These are phyloP conservation scores for Charina bottae DNA, from an alignment of 2,113 vertebrate species.

Conservation along the genomic window DNA sequence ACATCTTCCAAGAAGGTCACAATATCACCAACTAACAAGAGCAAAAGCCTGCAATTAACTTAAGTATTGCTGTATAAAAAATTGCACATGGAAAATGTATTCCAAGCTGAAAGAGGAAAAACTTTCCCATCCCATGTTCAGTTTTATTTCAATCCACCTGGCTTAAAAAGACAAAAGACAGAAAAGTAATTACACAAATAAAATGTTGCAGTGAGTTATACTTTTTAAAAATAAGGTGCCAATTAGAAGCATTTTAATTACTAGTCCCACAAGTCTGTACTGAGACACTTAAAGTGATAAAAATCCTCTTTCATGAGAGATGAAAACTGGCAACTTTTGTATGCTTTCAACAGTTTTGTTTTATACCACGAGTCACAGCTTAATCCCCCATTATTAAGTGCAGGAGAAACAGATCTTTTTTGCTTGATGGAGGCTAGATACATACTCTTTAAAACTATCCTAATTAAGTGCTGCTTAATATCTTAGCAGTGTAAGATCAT, in stretches of 20 bases:
- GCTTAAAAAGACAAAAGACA: neutral
- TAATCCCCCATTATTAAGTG: neutral
- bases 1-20: conserved; percentile 29
- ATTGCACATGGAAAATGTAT: conserved; percentile 5
- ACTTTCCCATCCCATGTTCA: neutral
- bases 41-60: conserved; percentile 33
- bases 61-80: neutral
- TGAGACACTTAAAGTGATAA: conserved; percentile 12
- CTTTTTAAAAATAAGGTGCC: neutral
- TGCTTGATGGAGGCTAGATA: neutral
- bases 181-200: neutral
- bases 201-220: accelerated
- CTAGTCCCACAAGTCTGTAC: neutral
- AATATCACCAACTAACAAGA: conserved; percentile 23
- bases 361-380: neutral
- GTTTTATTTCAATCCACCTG: conserved; percentile 2
- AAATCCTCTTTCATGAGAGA: neutral
- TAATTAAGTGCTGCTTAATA: neutral
- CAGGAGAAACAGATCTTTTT: neutral
- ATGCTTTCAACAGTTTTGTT: neutral
- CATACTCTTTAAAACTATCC: neutral
- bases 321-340: neutral
- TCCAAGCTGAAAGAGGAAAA: neutral
- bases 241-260: conserved; percentile 11
- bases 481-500: neutral